Evolutionary conservation across 2,113 vertebrate species (phyloP).

Genomic region (Bubalus kerabau): DNA sequence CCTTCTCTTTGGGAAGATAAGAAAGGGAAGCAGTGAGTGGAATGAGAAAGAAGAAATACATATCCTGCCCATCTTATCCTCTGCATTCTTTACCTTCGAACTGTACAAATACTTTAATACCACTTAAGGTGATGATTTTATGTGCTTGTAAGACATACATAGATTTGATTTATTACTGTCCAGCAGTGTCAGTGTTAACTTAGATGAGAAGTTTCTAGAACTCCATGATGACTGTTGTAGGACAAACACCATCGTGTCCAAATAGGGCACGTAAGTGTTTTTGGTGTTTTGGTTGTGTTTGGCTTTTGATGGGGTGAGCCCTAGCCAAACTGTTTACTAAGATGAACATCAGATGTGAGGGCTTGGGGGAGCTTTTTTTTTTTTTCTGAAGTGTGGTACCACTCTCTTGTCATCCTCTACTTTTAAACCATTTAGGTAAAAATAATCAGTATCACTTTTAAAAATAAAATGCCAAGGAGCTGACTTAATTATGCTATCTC

Average conservation of each 20-base stretch:
- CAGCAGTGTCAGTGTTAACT: not conserved
- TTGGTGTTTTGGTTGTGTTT: not conserved
- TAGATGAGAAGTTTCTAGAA: not conserved
- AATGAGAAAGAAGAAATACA: not conserved
- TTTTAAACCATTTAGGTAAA: not conserved
- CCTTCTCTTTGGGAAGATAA: not conserved
- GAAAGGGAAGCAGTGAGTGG: not conserved
- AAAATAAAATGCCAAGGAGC: not conserved
- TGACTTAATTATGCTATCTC: not conserved
- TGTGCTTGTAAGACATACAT: not conserved
- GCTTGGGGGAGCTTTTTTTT: not conserved
- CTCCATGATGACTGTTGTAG: not conserved
- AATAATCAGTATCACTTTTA: not conserved
- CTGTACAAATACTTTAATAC: not conserved
- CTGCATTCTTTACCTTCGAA: not conserved
- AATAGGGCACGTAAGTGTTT: not conserved
- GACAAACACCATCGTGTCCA: not conserved
- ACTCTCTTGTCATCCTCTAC: not conserved
- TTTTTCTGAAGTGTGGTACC: not conserved
- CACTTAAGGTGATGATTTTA: constrained; percentile 14
- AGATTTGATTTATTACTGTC: not conserved
- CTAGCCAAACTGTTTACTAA: not conserved
- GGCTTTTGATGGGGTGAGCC: not conserved
- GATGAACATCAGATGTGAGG: not conserved
- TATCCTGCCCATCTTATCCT: too few species aligned